Conservation (phyloP, 2,888 invertebrate genomes). For the Eudemis profundana region DNA sequence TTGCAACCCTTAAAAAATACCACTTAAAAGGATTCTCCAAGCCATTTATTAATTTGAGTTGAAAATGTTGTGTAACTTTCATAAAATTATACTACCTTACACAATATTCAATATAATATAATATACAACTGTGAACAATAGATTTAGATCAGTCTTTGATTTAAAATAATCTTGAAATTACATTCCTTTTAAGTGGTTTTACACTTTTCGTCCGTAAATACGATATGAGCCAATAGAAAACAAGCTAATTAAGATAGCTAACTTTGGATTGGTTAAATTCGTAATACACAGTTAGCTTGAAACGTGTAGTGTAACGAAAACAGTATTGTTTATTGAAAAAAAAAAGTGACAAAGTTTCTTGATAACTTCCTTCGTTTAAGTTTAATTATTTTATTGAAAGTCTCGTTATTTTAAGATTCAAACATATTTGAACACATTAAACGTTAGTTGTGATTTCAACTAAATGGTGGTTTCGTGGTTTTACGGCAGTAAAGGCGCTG, state of each 20-base stretch:
- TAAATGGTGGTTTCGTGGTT: conserved; percentile 16
- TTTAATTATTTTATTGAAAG: conserved; percentile 6
- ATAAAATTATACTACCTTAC: too few species aligned
- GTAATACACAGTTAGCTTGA: neutral
- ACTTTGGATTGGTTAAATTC: neutral
- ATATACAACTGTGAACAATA: too few species aligned
- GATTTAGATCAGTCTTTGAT: too few species aligned
- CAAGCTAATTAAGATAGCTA: neutral
- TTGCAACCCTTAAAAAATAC: too few species aligned
- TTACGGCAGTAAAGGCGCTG: neutral
- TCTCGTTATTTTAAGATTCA: neutral
- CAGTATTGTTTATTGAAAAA: conserved; percentile 20
- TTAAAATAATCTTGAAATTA: too few species aligned
- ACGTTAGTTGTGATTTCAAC: neutral
- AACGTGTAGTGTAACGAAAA: conserved; percentile 8
- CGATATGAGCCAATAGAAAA: neutral
- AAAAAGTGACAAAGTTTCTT: conserved; percentile 24
- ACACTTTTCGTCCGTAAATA: neutral
- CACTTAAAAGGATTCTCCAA: too few species aligned
- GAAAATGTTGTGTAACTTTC: too few species aligned
- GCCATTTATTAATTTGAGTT: too few species aligned
- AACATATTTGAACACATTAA: neutral
- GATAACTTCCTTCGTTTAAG: conserved; percentile 26
- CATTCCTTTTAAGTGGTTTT: too few species aligned
- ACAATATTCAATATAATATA: too few species aligned